Base-by-base conservation (phyloP, 2,113 vertebrate genomes). In the Ictalurus punctatus region DNA sequence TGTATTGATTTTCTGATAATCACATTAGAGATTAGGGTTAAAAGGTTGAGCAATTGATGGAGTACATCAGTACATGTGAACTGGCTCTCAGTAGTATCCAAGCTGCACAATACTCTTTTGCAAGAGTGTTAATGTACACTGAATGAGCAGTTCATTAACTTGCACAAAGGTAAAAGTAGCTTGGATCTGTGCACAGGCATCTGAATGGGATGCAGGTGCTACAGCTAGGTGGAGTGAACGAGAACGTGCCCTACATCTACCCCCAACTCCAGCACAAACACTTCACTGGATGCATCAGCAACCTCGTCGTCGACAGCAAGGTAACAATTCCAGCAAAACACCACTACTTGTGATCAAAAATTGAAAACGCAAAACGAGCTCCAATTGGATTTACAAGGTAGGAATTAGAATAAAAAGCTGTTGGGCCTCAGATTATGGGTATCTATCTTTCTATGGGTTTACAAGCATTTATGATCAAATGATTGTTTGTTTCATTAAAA, bases 191-290 rank as follows among this genome's bases (percentile, higher is more conserved):
- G 88, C 87, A 59, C 69, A 98, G 97, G 93, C 93, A 97, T 90
- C 94, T 97, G 94, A 96, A 96, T 90, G 92, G 89, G 81, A 96
- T 96, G 90, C 96, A 97, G 65, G 96, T 97, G 83, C 94, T 98
- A 5, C 97, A 97, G 93, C 92, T 98, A 23, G 97, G 97, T 5
- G 97, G 97, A 67, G 96, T 97, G 3, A 98, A 97, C 58, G 96
- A 97, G 91, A 96, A 96, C 0, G 91, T 97, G 44, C 96, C 96
- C 0, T 97, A 97, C 91, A 93, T 95, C 89, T 97, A 97, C 90
- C 96, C 96, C 0, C 96, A 97, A 14, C 67, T 98, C 67, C 95
- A 95, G 54, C 95, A 97, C 92, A 97, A 96, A 90, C 97, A 97
- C 93, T 98, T 97, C 88, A 96, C 95, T 1, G 97, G 97, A 85